Base-by-base conservation (phyloP, 2,888 invertebrate genomes). In the Mamestra brassicae region DNA sequence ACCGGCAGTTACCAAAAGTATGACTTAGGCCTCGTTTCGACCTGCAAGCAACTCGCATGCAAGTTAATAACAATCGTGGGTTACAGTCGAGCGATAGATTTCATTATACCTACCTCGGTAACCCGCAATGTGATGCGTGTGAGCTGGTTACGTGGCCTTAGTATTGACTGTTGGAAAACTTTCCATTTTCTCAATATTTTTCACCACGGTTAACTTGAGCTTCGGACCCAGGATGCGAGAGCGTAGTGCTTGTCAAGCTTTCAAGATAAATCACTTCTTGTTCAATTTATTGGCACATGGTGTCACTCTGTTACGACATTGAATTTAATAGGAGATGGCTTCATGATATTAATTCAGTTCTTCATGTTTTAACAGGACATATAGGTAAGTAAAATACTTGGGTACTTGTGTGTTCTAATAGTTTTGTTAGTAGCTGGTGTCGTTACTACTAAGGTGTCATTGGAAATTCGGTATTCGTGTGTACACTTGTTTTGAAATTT, bases 251-350 rank as follows among this genome's bases (percentile, higher is more conserved):
- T 87, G 84, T 86, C 84, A 82, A 64, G 78, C 70, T 76, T 65
- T 77, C 74, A 74, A 86, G 79, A 87, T 88, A 87, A 89, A 89
- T 89, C 85, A 88, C 84, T 84, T 81, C 70, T 68, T 65, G 70
- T 81, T 81, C 77, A 85, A 88, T 89, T 88, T 88, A 89, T 88
- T 85, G 83, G 87, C 84, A 83, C 84, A 84, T 80, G 77, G 74
- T 83, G 73, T 75, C 74, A 81, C 80, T 83, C 77, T 77, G 83
- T 75, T 85, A 81, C 76, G 74, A 80, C 74, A 86, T 83, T 85
- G 60, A 81, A 85, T 71, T 71, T 81, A 67, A 71, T 74, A 63
- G 36, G 47, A 60, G n/a, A 60, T 45, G 54, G 13, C 42, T 74
- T 42, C 17, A 58, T 52, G 52, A 4, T 52, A 15, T 52, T 52